A percentile compares a stretch with the other conserved stretches of the same genome.
phyloP scores from a whole-genome alignment of 2,113 vertebrate species.

The Vulpes ferrilata region DNA sequence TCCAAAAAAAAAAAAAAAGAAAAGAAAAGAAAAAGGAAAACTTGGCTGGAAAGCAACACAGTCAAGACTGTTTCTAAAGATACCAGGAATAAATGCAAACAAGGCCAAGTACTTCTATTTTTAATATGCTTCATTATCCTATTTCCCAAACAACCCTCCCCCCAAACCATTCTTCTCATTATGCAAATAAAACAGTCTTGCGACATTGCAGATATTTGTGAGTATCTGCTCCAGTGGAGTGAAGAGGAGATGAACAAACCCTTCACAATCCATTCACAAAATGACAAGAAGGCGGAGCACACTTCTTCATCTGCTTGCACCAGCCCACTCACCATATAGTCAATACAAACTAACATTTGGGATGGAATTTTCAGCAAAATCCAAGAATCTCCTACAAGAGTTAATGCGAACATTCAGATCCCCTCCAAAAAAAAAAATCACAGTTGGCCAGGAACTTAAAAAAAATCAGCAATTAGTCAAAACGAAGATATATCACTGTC shows the following conservation, averaged over 20 bases:
- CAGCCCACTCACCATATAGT: neutral
- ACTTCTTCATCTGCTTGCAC: neutral
- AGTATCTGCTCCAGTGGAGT: constrained; percentile 62
- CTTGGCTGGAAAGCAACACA: constrained; percentile 67
- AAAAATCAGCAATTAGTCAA: constrained; percentile 17
- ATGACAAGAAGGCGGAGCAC: constrained; percentile 72
- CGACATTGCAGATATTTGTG: constrained; percentile 39
- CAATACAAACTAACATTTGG: constrained; percentile 59
- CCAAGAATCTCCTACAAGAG: neutral
- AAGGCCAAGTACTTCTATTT: constrained; percentile 73
- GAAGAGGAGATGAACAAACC: constrained; percentile 76
- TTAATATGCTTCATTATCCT: constrained; percentile 62
- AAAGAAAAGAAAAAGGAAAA: constrained; percentile 65
- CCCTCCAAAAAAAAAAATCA: neutral
- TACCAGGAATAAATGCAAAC: constrained; percentile 57
- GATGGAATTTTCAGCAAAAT: constrained; percentile 50
- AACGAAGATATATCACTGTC: constrained; percentile 43
- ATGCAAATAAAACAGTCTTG: constrained; percentile 61
- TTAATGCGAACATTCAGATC: neutral
- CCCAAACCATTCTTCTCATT: constrained; percentile 46
- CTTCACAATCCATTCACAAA: constrained; percentile 81
- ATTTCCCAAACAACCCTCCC: constrained; percentile 55
- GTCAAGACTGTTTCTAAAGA: constrained; percentile 69
- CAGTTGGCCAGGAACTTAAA: constrained; percentile 25
- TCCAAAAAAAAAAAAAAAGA: constrained; percentile 76